These are phyloP conservation scores for Anomalospiza imberbis DNA, from an alignment of 2,797 vertebrate genomes.

Conservation along the genomic window DNA sequence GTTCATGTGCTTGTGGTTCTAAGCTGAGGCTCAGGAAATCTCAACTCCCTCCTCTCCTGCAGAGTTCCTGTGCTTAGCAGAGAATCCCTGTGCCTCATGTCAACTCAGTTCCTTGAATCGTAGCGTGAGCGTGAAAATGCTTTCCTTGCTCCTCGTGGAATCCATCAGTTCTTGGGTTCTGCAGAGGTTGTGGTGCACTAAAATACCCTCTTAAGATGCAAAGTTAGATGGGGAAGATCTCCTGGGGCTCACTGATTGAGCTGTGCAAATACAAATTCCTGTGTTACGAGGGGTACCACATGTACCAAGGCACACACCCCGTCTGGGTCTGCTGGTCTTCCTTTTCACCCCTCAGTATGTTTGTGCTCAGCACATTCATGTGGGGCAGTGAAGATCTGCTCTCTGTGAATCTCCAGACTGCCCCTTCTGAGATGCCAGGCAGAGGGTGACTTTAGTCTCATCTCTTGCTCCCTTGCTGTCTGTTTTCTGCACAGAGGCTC, in stretches of 20 bases:
- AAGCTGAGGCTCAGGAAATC: background rate
- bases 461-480: background rate
- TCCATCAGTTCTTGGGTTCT: background rate
- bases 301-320: fast-evolving
- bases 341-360: fast-evolving
- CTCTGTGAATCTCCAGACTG: background rate
- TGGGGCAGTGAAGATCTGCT: background rate
- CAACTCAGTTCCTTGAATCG: background rate
- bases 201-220: background rate
- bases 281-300: background rate
- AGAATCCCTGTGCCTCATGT: background rate
- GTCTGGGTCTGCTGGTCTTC: background rate
- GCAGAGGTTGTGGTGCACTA: background rate
- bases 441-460: background rate
- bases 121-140: background rate
- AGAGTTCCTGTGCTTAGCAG: background rate
- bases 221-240: background rate
- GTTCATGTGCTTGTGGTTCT: background rate
- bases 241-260: background rate
- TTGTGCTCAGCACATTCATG: background rate
- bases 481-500: background rate
- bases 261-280: background rate
- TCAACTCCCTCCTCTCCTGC: background rate
- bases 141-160: background rate
- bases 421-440: background rate